A percentile compares a stretch with the other conserved stretches of the same genome.
These are phyloP conservation scores for Acrocephalus arundinaceus DNA, from an alignment of 2,113 vertebrate genomes.

Conservation along the genomic window DNA sequence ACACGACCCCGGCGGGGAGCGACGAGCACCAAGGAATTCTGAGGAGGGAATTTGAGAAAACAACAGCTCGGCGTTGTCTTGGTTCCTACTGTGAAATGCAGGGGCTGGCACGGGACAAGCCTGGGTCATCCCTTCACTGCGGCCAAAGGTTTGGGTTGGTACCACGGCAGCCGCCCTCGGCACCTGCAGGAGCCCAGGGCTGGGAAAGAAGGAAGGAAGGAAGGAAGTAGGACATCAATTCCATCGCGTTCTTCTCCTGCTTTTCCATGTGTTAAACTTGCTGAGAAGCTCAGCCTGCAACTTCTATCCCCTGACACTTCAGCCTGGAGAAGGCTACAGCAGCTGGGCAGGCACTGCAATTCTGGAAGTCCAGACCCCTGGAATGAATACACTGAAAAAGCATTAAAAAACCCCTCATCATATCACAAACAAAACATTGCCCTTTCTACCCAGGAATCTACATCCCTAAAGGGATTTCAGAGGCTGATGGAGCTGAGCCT, in stretches of 20 bases:
- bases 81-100: not conserved
- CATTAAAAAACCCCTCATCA: rapidly evolving
- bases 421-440: not conserved
- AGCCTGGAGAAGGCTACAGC: not conserved
- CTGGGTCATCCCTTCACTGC: not conserved
- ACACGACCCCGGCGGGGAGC: not conserved
- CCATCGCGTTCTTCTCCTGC: not conserved
- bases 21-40: not conserved
- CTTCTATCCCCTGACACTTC: not conserved
- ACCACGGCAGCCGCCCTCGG: not conserved
- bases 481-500: not conserved
- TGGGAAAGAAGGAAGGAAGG: not conserved
- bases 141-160: not conserved
- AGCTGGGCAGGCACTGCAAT: not conserved
- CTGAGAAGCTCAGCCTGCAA: not conserved
- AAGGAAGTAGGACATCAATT: not conserved
- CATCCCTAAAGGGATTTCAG: not conserved
- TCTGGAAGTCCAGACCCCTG: not conserved
- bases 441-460: not conserved
- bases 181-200: not conserved
- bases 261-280: not conserved
- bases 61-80: not conserved
- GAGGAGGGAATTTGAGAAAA: not conserved
- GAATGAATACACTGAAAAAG: not conserved
- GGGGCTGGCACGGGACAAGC: not conserved